Percentiles rank a stretch among this genome's conserved stretches.
Conservation (phyloP, 2,888 invertebrate genomes). For the Melinopterus prodromus region DNA sequence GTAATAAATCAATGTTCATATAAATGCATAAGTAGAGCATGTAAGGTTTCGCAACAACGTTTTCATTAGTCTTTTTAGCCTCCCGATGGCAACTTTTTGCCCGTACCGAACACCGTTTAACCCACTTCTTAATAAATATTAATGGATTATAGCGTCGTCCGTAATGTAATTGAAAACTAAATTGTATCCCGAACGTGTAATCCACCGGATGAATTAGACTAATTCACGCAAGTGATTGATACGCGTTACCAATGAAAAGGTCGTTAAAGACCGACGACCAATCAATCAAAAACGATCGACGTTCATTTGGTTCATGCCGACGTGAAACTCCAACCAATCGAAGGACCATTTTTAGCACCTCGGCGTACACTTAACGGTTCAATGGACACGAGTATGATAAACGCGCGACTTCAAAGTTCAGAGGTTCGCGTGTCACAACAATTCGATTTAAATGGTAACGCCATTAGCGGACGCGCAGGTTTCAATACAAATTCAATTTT, state of each 20-base stretch:
- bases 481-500: background rate
- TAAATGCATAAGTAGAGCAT: background rate
- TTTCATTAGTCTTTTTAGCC: too few species aligned
- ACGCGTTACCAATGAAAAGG: constrained; percentile 32
- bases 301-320: constrained; percentile 32
- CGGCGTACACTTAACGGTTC: constrained; percentile 11
- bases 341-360: constrained; percentile 24
- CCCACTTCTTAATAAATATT: constrained; percentile 4
- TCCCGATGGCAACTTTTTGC: background rate
- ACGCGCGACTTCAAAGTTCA: constrained; percentile 21
- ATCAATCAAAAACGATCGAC: constrained; percentile 35
- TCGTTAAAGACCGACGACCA: constrained; percentile 32
- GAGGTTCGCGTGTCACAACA: constrained; percentile 28
- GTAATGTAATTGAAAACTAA: constrained; percentile 32
- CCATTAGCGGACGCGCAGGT: background rate
- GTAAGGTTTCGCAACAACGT: background rate
- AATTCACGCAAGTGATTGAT: constrained; percentile 36
- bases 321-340: constrained; percentile 25
- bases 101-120: background rate
- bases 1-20: background rate
- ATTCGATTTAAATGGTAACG: constrained; percentile 13
- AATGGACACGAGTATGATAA: background rate
- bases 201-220: constrained; percentile 29
- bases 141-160: background rate
- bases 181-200: constrained; percentile 13